A percentile compares a stretch with the other conserved stretches of the same genome.
phyloP scores from a whole-genome alignment of 2,113 vertebrate genomes.

The Numida meleagris region DNA sequence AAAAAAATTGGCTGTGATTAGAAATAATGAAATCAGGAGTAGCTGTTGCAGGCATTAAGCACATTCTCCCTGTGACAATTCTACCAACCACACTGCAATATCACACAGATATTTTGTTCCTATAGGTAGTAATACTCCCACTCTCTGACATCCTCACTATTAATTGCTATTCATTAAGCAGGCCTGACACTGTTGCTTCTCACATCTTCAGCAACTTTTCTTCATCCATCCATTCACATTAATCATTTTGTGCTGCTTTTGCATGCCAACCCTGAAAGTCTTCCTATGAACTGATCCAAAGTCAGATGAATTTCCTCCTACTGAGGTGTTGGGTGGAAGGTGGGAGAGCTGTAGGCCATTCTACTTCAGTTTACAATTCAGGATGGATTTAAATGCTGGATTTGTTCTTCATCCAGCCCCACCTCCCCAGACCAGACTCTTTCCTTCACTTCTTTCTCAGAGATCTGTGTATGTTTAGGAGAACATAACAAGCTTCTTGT shows the following conservation, averaged over 20 bases:
- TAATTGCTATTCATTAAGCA: neutral
- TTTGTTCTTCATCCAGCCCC: neutral
- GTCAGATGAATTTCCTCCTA: neutral
- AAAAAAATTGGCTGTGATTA: neutral
- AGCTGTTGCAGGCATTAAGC: neutral
- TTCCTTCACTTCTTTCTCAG: neutral
- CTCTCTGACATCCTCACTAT: neutral
- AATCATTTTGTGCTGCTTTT: neutral
- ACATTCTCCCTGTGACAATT: neutral
- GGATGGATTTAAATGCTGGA: neutral
- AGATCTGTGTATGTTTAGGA: rapidly evolving
- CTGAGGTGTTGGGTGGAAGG: neutral
- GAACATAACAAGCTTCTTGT: neutral
- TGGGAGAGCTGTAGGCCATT: neutral
- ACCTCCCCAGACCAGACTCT: neutral
- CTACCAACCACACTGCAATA: neutral
- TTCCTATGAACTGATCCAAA: neutral
- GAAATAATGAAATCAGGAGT: neutral
- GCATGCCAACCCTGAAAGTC: neutral
- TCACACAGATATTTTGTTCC: neutral
- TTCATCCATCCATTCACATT: neutral
- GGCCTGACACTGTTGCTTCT: neutral
- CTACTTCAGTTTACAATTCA: neutral
- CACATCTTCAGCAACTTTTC: neutral
- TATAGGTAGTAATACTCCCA: neutral